Percentiles rank a stretch among this genome's conserved stretches.
Conservation (phyloP, 2,797 vertebrate genomes). For the Paguma larvata region DNA sequence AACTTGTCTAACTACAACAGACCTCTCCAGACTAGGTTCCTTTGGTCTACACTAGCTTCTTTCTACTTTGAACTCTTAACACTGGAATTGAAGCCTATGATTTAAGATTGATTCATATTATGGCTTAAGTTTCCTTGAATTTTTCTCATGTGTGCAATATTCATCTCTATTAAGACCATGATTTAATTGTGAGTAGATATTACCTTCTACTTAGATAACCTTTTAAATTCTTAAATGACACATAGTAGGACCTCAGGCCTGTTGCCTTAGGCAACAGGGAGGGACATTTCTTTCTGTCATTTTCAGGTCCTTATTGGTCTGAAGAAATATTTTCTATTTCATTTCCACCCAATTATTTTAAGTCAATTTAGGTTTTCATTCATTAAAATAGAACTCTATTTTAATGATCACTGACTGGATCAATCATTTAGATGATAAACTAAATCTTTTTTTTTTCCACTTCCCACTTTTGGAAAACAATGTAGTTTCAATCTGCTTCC, state of each 20-base stretch:
- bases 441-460: not conserved
- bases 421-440: not conserved
- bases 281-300: not conserved
- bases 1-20: not conserved
- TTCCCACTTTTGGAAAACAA: slow-evolving; percentile 23
- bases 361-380: not conserved
- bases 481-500: not conserved
- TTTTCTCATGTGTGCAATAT: not conserved
- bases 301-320: not conserved
- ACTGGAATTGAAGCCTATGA: not conserved
- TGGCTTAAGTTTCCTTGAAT: not conserved
- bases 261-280: not conserved
- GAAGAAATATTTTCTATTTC: slow-evolving; percentile 16
- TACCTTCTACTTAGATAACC: not conserved
- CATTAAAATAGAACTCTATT: not conserved
- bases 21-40: not conserved
- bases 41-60: not conserved
- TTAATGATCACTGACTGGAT: not conserved
- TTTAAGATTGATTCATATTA: not conserved
- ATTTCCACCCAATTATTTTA: not conserved
- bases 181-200: not conserved
- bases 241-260: too few relatives aligned
- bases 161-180: not conserved
- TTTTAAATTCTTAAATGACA: not conserved
- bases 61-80: not conserved